Evolutionary conservation across 2,888 invertebrate species (phyloP), one percentile per base, ranked within the genome.

Genomic region (Suillia variegata): DNA sequence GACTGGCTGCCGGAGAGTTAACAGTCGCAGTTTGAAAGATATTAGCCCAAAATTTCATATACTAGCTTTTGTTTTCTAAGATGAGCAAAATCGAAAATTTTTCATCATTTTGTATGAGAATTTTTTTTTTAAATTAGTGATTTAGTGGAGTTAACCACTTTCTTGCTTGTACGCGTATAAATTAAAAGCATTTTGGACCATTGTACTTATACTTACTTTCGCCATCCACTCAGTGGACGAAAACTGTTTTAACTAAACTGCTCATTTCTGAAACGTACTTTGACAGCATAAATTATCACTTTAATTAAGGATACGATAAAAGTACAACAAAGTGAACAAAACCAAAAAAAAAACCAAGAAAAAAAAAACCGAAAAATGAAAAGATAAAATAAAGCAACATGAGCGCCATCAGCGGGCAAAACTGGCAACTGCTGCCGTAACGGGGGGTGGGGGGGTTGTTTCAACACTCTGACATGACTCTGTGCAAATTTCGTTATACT

Each of bases 201-300:
- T n/a, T n/a, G n/a, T n/a, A n/a, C n/a, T n/a, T n/a, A n/a, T n/a
- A n/a, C n/a, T n/a, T n/a, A n/a, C n/a, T n/a, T n/a, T n/a, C n/a
- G n/a, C n/a, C n/a, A n/a, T n/a, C n/a, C n/a, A 38, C n/a, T 18
- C 12, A 24, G 20, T 50, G 24, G 31, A 24, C 31, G 10, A 50
- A 50, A 50, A 50, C 10, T 24, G 24, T 50, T 50, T n/a, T 24
- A 50, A 50, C 50, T 50, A 50, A 50, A 50, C 50, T 50, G 50
- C 24, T 50, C 31, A 26, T 50, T 50, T 17, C 31, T 48, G 42
- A 18, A 59, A 54, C 42, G 54, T 49, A 56, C 54, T 62, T 58
- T 64, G 64, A 62, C 64, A 64, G 62, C 59, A 64, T 64, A 64
- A 64, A 64, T 64, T 64, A 64, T 64, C 64, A 59, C 62, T 62